Percentiles rank a stretch among this genome's conserved stretches.
These are phyloP conservation scores for Molanna angustata DNA, from an alignment of 2,888 invertebrate genomes.

Conservation along the genomic window DNA sequence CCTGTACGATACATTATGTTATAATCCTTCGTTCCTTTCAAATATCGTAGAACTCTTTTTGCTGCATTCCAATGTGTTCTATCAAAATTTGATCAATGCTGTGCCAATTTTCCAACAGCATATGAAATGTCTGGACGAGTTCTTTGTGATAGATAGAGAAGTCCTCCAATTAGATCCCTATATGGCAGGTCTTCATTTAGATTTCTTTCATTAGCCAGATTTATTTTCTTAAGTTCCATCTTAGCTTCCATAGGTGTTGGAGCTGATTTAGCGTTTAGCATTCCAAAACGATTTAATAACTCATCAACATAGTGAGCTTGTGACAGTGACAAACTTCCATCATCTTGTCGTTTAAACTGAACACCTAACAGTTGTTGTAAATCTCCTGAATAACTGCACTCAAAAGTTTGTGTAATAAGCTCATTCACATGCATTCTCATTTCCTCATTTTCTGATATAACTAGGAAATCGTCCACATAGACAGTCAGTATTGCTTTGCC, in stretches of 20 bases:
- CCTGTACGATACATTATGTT: too few species aligned
- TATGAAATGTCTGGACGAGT: too few species aligned
- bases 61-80: too few species aligned
- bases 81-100: not conserved
- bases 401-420: not conserved
- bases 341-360: not conserved
- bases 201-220: too few species aligned
- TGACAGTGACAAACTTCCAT: not conserved
- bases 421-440: not conserved
- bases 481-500: not conserved
- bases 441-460: not conserved
- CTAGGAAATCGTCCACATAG: not conserved
- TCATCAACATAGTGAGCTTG: too few species aligned
- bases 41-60: too few species aligned
- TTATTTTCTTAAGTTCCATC: too few species aligned
- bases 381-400: not conserved
- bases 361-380: not conserved
- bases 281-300: too few species aligned
- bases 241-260: too few species aligned
- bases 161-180: not conserved
- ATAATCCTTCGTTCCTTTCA: too few species aligned
- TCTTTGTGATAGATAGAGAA: too few species aligned
- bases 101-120: not conserved
- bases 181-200: not conserved
- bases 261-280: too few species aligned